Percentiles rank a stretch among this genome's conserved stretches.
Evolutionary conservation across 1,140 invertebrate species (phyloP).

Genomic region (Zaprionus capensis): DNA sequence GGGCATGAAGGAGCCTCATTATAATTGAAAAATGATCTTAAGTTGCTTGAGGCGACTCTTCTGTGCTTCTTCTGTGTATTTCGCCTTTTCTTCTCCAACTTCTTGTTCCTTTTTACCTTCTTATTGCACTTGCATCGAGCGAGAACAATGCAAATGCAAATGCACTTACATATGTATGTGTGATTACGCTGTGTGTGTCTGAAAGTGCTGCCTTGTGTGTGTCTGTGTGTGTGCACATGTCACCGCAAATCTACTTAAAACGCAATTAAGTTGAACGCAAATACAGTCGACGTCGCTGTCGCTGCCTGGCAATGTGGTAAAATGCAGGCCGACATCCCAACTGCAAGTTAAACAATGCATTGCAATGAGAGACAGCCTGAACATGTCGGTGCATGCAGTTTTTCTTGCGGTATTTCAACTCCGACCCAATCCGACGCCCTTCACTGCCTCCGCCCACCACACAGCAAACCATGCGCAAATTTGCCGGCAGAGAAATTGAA

Average conservation of each 20-base stretch:
- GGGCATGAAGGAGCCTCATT: background rate
- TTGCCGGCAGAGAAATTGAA: background rate
- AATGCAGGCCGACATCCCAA: conserved; percentile 43
- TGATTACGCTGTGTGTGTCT: background rate
- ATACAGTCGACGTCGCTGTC: conserved; percentile 54
- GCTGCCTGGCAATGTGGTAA: conserved; percentile 33
- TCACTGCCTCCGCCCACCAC: background rate
- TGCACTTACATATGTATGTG: background rate
- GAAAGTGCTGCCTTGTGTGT: background rate
- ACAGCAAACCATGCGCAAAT: background rate
- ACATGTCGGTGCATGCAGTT: conserved; percentile 34
- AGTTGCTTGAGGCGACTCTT: background rate
- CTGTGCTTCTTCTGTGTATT: background rate
- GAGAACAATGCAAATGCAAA: conserved; percentile 18
- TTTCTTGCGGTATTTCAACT: conserved; percentile 5
- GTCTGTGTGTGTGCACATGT: conserved; percentile 41
- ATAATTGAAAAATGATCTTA: background rate
- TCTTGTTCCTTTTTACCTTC: background rate
- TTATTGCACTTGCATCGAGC: background rate
- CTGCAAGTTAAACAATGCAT: conserved; percentile 60
- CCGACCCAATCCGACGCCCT: background rate
- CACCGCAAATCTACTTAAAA: conserved; percentile 81
- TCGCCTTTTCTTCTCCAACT: background rate
- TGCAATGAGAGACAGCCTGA: conserved; percentile 25
- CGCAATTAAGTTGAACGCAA: conserved; percentile 81